Evolutionary conservation across 1,140 invertebrate genomes (phyloP), one percentile per base, ranked within the genome.

Genomic region (Lepeophtheirus salmonis): DNA sequence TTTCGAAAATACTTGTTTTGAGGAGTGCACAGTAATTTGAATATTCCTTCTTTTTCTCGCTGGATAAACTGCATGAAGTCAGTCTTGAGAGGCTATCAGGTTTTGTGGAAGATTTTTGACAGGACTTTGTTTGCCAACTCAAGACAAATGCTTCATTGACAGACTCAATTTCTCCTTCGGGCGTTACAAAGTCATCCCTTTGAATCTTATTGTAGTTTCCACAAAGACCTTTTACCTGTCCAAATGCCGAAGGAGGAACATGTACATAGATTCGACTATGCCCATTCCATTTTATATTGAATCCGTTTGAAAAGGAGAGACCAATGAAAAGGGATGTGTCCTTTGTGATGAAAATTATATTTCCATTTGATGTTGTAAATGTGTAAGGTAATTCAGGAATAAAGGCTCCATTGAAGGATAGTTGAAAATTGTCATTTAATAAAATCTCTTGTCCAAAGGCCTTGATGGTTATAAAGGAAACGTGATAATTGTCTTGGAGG

Each of bases 151-250:
- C 30, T n/a, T 41, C 30, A n/a, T 41, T 6, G n/a, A 6, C 30
- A 41, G 30, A 41, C 41, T 66, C 65, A 51, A 71, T 65, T 67
- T 89, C 86, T 16, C 83, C 82, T 67, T 89, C 82, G 0, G 82
- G 83, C 0, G 88, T 90, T 3, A 84, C 66, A 69, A 91, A 90
- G 69, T 94, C 89, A 67, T 91, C 86, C 65, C 83, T 82, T 67
- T 87, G 85, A 67, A 87, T 89, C 13, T 78, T 72, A 61, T 84
- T 86, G 67, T 87, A 91, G 0, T 86, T 90, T 16, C 89, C 89
- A 67, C 89, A 94, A 4, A 94, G 74, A 62, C 88, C 89, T 73
- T 80, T 65, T 26, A 68, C 30, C 6, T 41, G 30, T n/a, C 78
- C 80, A 24, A 78, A 74, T 64, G 86, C 82, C 50, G 75, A 69